Percentiles rank a stretch among this genome's conserved stretches.
Conservation (phyloP, 2,113 vertebrate genomes). For the Anarhynchus alexandrinus region DNA sequence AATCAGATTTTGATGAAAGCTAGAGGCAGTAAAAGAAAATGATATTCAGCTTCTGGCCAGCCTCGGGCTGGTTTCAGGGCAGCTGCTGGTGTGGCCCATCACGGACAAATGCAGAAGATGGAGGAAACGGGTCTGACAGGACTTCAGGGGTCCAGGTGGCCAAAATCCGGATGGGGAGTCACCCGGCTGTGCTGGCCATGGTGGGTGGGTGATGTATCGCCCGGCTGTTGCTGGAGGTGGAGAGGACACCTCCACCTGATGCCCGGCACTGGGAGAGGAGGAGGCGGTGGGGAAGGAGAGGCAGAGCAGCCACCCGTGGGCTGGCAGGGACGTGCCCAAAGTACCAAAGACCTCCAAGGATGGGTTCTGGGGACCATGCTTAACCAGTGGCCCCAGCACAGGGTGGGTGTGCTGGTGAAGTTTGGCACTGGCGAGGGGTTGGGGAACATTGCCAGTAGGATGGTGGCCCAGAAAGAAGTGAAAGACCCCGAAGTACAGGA, state of each 20-base stretch:
- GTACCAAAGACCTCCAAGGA: not conserved
- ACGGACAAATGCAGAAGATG: not conserved
- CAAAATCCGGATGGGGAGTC: not conserved
- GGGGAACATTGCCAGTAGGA: not conserved
- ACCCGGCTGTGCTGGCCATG: fast-evolving
- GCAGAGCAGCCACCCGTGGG: fast-evolving
- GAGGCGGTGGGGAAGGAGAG: not conserved
- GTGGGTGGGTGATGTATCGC: fast-evolving
- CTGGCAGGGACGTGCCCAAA: not conserved
- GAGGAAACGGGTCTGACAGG: not conserved
- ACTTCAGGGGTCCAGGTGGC: fast-evolving
- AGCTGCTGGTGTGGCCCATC: not conserved
- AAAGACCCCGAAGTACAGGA: not conserved
- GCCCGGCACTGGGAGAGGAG: not conserved
- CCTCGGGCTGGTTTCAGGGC: not conserved
- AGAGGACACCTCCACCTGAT: fast-evolving
- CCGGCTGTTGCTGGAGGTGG: not conserved
- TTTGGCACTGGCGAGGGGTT: not conserved
- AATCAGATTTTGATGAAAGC: not conserved
- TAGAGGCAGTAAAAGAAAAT: not conserved
- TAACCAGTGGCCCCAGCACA: not conserved
- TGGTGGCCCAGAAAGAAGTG: not conserved
- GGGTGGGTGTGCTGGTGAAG: not conserved
- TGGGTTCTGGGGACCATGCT: fast-evolving
- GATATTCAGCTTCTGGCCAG: not conserved